Evolutionary conservation across 1,140 invertebrate species (phyloP), one percentile per base, ranked within the genome.

Genomic region (Lepidotrigona ventralis): DNA sequence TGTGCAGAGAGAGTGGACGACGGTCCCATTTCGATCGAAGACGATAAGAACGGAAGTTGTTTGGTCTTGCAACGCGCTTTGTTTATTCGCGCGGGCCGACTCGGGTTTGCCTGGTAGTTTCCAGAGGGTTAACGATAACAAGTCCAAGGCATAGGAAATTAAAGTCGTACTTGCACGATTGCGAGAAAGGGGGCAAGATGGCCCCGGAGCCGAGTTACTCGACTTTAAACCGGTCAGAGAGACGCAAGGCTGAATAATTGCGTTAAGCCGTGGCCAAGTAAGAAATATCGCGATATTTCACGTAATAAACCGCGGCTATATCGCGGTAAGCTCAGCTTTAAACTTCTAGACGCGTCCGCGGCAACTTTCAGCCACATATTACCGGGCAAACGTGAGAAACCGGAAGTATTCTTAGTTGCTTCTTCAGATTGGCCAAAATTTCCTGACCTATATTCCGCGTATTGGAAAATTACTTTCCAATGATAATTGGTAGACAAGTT

Each of bases 261-360:
- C 82, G 82, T 81, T 88, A 87, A 87, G 83, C 83, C 76, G 69
- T 79, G 81, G 68, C 68, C 54, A 88, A 79, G 78, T 81, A 68
- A 68, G 74, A 82, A 87, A 76, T 88, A 81, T 66, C 53, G 66
- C 69, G 79, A 85, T 88, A 88, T 88, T 87, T 88, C 75, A 82
- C 82, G 86, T 81, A 88, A 88, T 87, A 81, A 87, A 81, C 83
- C 83, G 79, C 76, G 86, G 75, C 78, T 66, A 84, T 77, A 81
- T 87, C 83, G 83, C 74, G 79, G 78, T 85, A 87, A 87, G 83
- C 71, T 87, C 71, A 63, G 79, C 86, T 85, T 88, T 81, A 88
- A 88, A 87, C 69, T 87, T 87, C 63, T 58, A 46, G 64, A 66
- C 68, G 70, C 66, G 82, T 76, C 75, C 66, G 68, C 56, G 74